Conservation (phyloP, 2,797 vertebrate genomes). For the Characodon lateralis region DNA sequence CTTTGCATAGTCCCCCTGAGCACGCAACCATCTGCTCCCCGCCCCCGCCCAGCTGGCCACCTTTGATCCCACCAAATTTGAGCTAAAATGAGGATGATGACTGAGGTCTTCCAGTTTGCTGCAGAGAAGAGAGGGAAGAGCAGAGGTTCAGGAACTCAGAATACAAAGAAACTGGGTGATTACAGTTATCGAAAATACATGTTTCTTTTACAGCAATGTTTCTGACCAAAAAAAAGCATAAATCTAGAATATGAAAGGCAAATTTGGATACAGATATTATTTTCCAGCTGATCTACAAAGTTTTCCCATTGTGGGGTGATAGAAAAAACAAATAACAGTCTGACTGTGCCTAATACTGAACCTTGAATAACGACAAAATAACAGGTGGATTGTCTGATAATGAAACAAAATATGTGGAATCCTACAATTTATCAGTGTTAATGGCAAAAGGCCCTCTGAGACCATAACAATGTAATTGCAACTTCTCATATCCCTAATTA, state of each 20-base stretch:
- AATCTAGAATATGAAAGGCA: constrained; percentile 9
- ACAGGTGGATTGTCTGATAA: constrained; percentile 57
- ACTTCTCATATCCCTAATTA: constrained; percentile 76
- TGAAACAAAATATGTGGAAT: constrained; percentile 56
- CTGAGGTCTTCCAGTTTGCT: constrained; percentile 83
- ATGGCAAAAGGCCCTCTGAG: constrained; percentile 47
- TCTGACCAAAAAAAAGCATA: constrained; percentile 9
- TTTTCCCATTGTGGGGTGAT: constrained; percentile 17
- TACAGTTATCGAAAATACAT: constrained; percentile 32
- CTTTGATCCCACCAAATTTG: constrained; percentile 83
- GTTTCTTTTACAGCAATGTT: constrained; percentile 23
- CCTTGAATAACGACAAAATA: constrained; percentile 45
- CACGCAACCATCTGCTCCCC: constrained; percentile 80
- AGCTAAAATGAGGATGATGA: constrained; percentile 82
- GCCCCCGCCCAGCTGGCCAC: constrained; percentile 79
- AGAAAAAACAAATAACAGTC: constrained; percentile 25
- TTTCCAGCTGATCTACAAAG: constrained; percentile 12
- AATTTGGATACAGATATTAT: constrained; percentile 12
- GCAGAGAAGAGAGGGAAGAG: constrained; percentile 41
- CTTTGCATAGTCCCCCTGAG: constrained; percentile 73
- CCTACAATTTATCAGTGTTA: constrained; percentile 62
- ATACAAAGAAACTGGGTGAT: constrained; percentile 50
- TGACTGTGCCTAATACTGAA: constrained; percentile 20
- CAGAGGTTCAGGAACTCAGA: constrained; percentile 65
- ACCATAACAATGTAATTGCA: constrained; percentile 65